A percentile compares a stretch with the other conserved stretches of the same genome.
phyloP scores from a whole-genome alignment of 2,797 vertebrate genomes.

The Hydrolagus colliei region DNA sequence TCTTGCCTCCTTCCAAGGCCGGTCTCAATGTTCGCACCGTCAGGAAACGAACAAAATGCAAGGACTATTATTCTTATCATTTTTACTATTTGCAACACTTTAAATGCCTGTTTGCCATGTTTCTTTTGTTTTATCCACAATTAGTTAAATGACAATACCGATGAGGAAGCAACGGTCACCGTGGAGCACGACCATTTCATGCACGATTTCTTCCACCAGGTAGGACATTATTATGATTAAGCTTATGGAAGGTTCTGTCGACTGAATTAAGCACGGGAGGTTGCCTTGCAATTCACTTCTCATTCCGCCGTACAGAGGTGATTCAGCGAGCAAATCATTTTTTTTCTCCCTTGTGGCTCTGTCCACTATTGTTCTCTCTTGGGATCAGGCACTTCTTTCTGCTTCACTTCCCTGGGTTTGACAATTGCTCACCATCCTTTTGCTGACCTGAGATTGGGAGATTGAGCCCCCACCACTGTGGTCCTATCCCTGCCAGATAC shows the following conservation, averaged over 20 bases:
- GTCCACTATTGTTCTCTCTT: not conserved
- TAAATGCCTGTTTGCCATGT: not conserved
- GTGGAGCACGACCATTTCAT: constrained; percentile 80
- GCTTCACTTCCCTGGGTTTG: no score
- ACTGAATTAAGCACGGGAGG: not conserved
- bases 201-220: constrained; percentile 87
- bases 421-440: no score
- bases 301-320: constrained; percentile 31
- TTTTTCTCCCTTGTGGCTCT: not conserved
- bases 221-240: constrained; percentile 41
- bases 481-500: not conserved
- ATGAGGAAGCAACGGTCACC: constrained; percentile 64
- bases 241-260: not conserved
- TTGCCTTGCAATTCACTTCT: not conserved
- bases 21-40: no score
- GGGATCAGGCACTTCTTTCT: no score
- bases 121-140: constrained; percentile 18
- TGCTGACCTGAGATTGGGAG: no score
- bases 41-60: no score
- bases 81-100: no score
- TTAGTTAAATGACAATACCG: constrained; percentile 64
- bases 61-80: no score
- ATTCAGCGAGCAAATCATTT: constrained; percentile 19
- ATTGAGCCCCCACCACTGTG: no score
- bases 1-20: no score